A percentile compares a stretch with the other conserved stretches of the same genome.
These are phyloP conservation scores for Drosophila sulfurigaster DNA, from an alignment of 1,140 invertebrate genomes.

Conservation along the genomic window DNA sequence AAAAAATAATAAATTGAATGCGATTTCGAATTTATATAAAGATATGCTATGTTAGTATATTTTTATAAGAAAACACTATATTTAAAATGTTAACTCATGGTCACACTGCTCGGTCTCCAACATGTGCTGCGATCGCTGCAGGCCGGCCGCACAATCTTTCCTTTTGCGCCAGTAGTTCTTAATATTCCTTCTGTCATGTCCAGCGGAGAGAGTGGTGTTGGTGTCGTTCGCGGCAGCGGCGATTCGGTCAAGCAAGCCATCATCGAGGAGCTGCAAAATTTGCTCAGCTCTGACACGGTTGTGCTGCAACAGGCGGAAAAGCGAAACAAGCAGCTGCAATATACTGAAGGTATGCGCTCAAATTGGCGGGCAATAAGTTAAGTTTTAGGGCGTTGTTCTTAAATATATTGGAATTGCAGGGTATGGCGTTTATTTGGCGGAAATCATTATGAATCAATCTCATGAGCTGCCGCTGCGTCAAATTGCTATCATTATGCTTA, in stretches of 20 bases:
- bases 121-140: slow-evolving; percentile 34
- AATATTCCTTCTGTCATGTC: slow-evolving; percentile 25
- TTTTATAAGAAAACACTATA: not conserved
- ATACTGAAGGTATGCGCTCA: slow-evolving; percentile 76
- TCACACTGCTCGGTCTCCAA: not conserved
- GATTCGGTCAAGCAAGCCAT: slow-evolving; percentile 82
- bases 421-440: slow-evolving; percentile 91
- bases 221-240: slow-evolving; percentile 52
- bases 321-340: slow-evolving; percentile 79
- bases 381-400: not conserved
- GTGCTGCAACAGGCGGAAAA: slow-evolving; percentile 72
- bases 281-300: slow-evolving; percentile 73
- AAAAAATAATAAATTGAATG: not conserved
- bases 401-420: slow-evolving; percentile 82
- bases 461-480: slow-evolving; percentile 89
- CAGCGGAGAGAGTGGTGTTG: slow-evolving; percentile 30
- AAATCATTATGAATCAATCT: slow-evolving; percentile 90
- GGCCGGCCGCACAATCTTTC: slow-evolving; percentile 16
- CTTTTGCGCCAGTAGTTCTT: slow-evolving; percentile 3
- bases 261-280: slow-evolving; percentile 80
- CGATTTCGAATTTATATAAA: not conserved
- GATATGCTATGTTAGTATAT: not conserved
- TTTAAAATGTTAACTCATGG: not conserved
- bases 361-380: slow-evolving; percentile 50
- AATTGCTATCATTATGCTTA: slow-evolving; percentile 90